Evolutionary conservation across 2,888 invertebrate genomes (phyloP).

Genomic region (Prenolepis imparis): DNA sequence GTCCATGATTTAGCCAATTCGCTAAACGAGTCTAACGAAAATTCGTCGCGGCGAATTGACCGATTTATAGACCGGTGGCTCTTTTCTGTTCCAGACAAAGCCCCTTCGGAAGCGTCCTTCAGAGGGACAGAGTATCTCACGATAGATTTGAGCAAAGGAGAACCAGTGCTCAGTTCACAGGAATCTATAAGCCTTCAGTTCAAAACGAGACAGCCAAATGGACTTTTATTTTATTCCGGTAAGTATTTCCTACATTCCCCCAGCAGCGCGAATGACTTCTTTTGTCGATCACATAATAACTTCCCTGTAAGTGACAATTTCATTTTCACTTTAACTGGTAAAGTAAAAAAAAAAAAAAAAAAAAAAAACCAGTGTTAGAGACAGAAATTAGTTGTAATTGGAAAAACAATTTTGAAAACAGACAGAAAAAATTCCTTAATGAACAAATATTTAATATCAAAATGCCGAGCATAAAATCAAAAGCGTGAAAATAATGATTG

Average conservation of each 20-base stretch:
- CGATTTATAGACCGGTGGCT: slow-evolving; percentile 32
- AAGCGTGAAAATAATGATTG: neutral
- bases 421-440: neutral
- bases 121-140: slow-evolving; percentile 96
- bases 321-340: neutral
- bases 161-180: slow-evolving; percentile 95
- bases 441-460: neutral
- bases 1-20: slow-evolving; percentile 10
- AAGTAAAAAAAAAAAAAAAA: neutral
- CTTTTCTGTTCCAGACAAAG: slow-evolving; percentile 92
- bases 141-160: slow-evolving; percentile 95
- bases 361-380: neutral
- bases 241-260: slow-evolving; percentile 76
- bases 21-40: slow-evolving; percentile 19
- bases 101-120: slow-evolving; percentile 97
- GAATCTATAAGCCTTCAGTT: slow-evolving; percentile 97
- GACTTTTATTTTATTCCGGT: slow-evolving; percentile 97
- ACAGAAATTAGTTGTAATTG: neutral
- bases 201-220: slow-evolving; percentile 96
- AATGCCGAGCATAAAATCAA: neutral
- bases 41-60: slow-evolving; percentile 6
- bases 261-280: neutral
- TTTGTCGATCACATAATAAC: slow-evolving; percentile 26
- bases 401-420: neutral
- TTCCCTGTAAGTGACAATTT: slow-evolving; percentile 7